Evolutionary conservation across 2,113 vertebrate genomes (phyloP).

Genomic region (Oncorhynchus clarkii): DNA sequence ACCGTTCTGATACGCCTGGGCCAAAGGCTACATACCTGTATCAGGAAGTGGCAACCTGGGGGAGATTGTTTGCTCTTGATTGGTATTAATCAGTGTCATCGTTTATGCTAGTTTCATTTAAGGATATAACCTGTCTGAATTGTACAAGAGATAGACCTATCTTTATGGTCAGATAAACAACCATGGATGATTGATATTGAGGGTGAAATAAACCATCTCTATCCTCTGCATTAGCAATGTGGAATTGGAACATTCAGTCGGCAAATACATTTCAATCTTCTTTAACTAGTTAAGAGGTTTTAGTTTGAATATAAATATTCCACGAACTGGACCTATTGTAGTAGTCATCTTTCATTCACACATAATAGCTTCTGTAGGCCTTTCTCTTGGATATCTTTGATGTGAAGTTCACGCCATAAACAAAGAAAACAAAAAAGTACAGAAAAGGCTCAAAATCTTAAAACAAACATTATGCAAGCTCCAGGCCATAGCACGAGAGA

Average conservation of each 20-base stretch:
- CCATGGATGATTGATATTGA: neutral
- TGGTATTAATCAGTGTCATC: too few relatives aligned
- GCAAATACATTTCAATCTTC: neutral
- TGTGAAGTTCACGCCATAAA: too few relatives aligned
- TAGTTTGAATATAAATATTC: too few relatives aligned
- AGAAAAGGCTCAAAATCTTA: neutral
- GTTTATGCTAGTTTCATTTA: too few relatives aligned
- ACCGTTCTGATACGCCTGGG: constrained; percentile 16
- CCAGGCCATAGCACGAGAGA: constrained; percentile 5
- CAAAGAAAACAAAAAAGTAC: neutral
- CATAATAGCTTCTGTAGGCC: too few relatives aligned
- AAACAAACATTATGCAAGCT: neutral
- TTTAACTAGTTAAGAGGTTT: too few relatives aligned
- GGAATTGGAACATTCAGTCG: neutral
- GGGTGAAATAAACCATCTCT: constrained; percentile 11
- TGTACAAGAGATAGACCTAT: neutral
- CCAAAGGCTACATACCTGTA: constrained; percentile 31
- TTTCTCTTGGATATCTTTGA: too few relatives aligned
- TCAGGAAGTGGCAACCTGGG: neutral
- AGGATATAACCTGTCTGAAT: too few relatives aligned
- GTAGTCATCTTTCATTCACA: too few relatives aligned
- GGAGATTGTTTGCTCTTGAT: neutral
- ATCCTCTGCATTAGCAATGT: neutral
- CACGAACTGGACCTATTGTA: too few relatives aligned
- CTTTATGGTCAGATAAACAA: constrained; percentile 27